These are phyloP conservation scores for Protomyctophum bolini DNA, from an alignment of 2,113 vertebrate species.

Conservation along the genomic window DNA sequence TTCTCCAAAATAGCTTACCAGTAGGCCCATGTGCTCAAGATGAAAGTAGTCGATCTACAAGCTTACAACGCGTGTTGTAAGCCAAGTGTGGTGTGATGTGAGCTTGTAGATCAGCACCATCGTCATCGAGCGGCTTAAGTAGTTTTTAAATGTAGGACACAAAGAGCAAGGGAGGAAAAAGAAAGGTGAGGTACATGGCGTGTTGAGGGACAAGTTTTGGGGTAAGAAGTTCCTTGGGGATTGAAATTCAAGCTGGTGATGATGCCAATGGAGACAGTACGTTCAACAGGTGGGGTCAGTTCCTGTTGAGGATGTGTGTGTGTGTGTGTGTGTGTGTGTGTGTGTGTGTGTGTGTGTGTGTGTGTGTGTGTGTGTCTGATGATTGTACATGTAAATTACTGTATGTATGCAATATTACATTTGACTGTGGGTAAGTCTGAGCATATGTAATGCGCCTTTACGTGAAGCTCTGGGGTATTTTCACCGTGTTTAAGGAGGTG, in stretches of 20 bases:
- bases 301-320: conserved; percentile 72
- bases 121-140: no score
- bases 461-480: conserved; percentile 63
- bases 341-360: conserved; percentile 55
- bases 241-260: conserved; percentile 76
- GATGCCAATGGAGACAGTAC: conserved; percentile 66
- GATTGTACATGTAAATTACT: conserved; percentile 72
- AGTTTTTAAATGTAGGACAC: no score
- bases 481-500: conserved; percentile 51
- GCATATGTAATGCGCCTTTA: conserved; percentile 57
- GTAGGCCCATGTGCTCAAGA: no score
- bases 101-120: no score
- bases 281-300: conserved; percentile 71
- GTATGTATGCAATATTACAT: conserved; percentile 63
- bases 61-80: no score
- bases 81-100: no score
- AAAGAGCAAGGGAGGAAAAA: no score
- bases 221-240: conserved; percentile 44
- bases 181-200: conserved; percentile 2
- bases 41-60: no score
- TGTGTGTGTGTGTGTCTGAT: conserved; percentile 65
- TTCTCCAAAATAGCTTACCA: no score
- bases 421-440: conserved; percentile 62
- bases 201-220: neutral
- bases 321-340: conserved; percentile 42